Evolutionary conservation across 1,140 invertebrate species (phyloP), one percentile per base, ranked within the genome.

Genomic region (Drosophila ficusphila): DNA sequence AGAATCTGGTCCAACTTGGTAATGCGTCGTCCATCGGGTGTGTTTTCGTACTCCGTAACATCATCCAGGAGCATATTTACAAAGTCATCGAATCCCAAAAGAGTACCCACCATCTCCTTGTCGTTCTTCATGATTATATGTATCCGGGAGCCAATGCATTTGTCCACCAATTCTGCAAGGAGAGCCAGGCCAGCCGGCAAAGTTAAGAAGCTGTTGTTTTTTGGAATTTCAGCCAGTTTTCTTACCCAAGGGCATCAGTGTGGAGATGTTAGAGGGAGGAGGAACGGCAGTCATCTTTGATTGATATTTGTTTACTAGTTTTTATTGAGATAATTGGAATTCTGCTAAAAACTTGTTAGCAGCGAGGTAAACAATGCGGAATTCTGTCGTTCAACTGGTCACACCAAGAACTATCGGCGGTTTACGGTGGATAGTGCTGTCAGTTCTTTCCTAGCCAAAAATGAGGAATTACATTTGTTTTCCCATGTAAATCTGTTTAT

Each of bases 81-180:
- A 92, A 99, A 99, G 92, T 99, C 98, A 92, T 99, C 99, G 92
- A 99, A 99, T 6, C 99, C 99, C 61, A 98, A 93, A 14, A 99
- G 92, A 0, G 98, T 99, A 56, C 99, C 99, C 9, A 99, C 98
- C 90, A 99, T 98, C 94, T 99, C 99, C 92, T 99, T 99, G 89
- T 99, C 98, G 92, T 98, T 99, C 93, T 99, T 99, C 98, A 99
- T 99, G 34, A 99, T 99, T 19, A 99, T 99, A 89, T 99, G 99
- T 89, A 99, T 99, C 61, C 97, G 93, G 0, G 98, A 99, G 14
- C 99, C 99, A 91, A 99, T 99, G 92, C 99, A 99, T 94, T 99
- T 99, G 90, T 99, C 99, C n/a, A 99, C 98, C 69, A 99, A 93
- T 93, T 99, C 99, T 97, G 90, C 9, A 16, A 39, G 16, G 70